Base-by-base conservation (phyloP, 2,113 vertebrate species). In the Aspiorhynchus laticeps region DNA sequence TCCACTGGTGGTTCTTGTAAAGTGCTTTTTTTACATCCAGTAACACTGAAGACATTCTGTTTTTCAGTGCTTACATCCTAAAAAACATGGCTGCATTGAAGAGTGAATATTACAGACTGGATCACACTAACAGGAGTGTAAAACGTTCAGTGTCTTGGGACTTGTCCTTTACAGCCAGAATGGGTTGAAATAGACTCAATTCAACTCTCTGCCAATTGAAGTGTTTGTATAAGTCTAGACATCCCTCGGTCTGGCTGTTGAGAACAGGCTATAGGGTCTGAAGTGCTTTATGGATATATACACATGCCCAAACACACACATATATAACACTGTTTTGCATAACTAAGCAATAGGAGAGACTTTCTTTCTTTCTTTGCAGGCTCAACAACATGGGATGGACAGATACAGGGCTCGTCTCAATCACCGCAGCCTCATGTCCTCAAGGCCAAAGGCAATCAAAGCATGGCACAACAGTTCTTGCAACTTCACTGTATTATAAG, bases 21-120 rank as follows among this genome's bases (percentile, higher is more conserved):
- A 96, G 94, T 96, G 94, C 94, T 94, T 93, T 91, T 86, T 92
- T 92, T 89, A 91, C 88, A 92, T 91, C 92, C 88, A 93, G 83
- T 89, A 41, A 63, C 26, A 31, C 33, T 73, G 75, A 86, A 51
- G 14, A 21, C 73, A 51, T 31, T 88, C 78, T 90, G 86, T 89
- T 90, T 9, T 63, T 81, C 33, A 71, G 33, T 89, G 31, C 71
- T 89, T 85, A 63, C 69, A 12, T 92, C 83, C 80, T 89, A 84
- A 79, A 83, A 83, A 11, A 77, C 78, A 88, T 79, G 56, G 17
- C 31, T 86, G 33, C 19, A 75, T 43, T 77, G 10, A 74, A 53
- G 26, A 56, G n/a, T 56, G 69, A 74, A 80, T 48, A 67, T 79
- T 71, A 59, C 43, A 26, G 71, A 51, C 87, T 82, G 59, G 41